Conservation (phyloP, 2,113 vertebrate species). For the Oceanites oceanicus region DNA sequence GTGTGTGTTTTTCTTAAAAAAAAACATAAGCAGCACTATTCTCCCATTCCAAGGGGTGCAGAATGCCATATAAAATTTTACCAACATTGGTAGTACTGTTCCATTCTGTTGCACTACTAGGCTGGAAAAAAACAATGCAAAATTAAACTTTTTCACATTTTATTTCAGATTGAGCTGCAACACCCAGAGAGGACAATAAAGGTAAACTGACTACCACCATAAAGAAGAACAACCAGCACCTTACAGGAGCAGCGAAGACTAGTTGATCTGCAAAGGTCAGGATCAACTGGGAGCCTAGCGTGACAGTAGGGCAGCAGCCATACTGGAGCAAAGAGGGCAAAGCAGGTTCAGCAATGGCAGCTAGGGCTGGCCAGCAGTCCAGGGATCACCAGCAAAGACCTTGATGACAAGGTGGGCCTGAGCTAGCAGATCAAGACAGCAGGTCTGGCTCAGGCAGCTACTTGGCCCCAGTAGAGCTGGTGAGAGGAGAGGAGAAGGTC, state of each 20-base stretch:
- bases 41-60: neutral
- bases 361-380: no score
- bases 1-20: neutral
- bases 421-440: neutral
- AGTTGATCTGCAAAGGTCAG: neutral
- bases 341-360: neutral
- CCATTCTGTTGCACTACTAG: neutral
- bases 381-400: neutral
- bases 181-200: neutral
- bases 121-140: neutral
- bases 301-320: accelerated
- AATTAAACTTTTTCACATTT: neutral
- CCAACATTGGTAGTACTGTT: accelerated
- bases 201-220: accelerated
- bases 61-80: neutral
- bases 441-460: no score
- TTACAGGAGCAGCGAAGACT: neutral
- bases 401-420: accelerated
- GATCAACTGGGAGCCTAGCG: accelerated
- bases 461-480: accelerated
- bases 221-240: neutral
- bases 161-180: neutral
- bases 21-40: neutral
- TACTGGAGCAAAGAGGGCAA: neutral
- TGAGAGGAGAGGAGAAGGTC: neutral